Evolutionary conservation across 2,888 invertebrate species (phyloP).

Genomic region (Sylvicola cinctus): DNA sequence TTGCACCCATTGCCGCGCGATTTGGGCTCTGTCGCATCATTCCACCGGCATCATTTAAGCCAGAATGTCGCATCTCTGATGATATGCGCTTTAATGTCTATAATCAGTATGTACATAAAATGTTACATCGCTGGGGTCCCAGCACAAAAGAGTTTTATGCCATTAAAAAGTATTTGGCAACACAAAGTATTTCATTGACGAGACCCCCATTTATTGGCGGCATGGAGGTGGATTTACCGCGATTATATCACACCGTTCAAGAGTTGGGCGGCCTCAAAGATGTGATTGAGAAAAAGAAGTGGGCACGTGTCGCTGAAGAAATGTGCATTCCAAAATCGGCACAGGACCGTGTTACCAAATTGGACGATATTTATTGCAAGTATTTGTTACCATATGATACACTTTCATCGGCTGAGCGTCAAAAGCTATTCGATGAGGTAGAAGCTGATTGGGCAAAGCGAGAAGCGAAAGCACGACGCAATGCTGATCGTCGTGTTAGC

Average conservation of each 20-base stretch:
- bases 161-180: conserved; percentile 59
- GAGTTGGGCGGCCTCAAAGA: conserved; percentile 67
- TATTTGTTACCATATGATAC: conserved; percentile 78
- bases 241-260: conserved; percentile 68
- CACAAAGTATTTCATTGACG: conserved; percentile 50
- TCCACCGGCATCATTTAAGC: conserved; percentile 58
- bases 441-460: conserved; percentile 53
- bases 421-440: conserved; percentile 48
- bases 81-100: conserved; percentile 72
- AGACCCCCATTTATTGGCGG: conserved; percentile 74
- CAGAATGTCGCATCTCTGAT: conserved; percentile 64
- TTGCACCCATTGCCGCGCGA: conserved; percentile 50
- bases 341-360: conserved; percentile 56
- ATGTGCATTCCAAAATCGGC: conserved; percentile 65
- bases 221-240: conserved; percentile 74
- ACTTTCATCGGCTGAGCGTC: conserved; percentile 54
- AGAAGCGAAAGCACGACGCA: conserved; percentile 30
- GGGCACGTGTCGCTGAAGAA: conserved; percentile 73
- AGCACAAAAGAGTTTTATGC: conserved; percentile 67
- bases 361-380: conserved; percentile 81
- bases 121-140: conserved; percentile 76
- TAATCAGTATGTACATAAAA: conserved; percentile 76
- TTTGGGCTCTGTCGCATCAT: conserved; percentile 78
- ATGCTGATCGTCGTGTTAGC: conserved; percentile 25
- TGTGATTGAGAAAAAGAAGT: conserved; percentile 72